Evolutionary conservation across 2,888 invertebrate genomes (phyloP).

Genomic region (Drosophila paramelanica): DNA sequence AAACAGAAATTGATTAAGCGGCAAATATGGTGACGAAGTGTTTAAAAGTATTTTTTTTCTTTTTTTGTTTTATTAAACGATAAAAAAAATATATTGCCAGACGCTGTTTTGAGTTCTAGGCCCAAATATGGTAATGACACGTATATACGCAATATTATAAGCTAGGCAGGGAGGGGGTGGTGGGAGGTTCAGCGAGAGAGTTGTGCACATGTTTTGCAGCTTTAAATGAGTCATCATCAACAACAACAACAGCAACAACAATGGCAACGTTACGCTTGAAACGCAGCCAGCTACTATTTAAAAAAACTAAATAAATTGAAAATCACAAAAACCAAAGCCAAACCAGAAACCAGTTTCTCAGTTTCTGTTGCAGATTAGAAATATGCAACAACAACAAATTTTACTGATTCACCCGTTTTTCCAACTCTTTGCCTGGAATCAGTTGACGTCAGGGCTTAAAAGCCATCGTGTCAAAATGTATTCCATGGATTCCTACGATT

Average conservation of each 20-base stretch:
- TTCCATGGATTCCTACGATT: conserved; percentile 13
- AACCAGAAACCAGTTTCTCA: conserved; percentile 64
- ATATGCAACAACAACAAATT: conserved; percentile 20
- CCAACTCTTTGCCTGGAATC: conserved; percentile 1
- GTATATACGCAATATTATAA: conserved; percentile 67
- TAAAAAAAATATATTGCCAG: conserved; percentile 45
- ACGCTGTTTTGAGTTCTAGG: conserved; percentile 52
- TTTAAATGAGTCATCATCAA: conserved; percentile 50
- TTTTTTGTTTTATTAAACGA: conserved; percentile 9
- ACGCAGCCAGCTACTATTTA: conserved; percentile 37
- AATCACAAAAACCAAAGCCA: conserved; percentile 21
- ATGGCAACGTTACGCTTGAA: conserved; percentile 54
- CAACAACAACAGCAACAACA: neutral
- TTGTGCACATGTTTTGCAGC: conserved; percentile 39
- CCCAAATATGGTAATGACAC: conserved; percentile 73
- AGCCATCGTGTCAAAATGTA: conserved; percentile 17
- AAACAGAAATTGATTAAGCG: conserved; percentile 74
- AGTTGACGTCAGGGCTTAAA: conserved; percentile 26
- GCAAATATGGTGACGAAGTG: conserved; percentile 77
- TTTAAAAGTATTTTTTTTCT: conserved; percentile 44
- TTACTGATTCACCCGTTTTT: conserved; percentile 44
- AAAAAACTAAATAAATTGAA: conserved; percentile 11
- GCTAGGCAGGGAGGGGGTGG: neutral
- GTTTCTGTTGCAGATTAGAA: conserved; percentile 48
- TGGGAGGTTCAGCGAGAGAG: conserved; percentile 1